Base-by-base conservation (phyloP, 23 tunicate genomes). In the Oikopleura dioica region DNA sequence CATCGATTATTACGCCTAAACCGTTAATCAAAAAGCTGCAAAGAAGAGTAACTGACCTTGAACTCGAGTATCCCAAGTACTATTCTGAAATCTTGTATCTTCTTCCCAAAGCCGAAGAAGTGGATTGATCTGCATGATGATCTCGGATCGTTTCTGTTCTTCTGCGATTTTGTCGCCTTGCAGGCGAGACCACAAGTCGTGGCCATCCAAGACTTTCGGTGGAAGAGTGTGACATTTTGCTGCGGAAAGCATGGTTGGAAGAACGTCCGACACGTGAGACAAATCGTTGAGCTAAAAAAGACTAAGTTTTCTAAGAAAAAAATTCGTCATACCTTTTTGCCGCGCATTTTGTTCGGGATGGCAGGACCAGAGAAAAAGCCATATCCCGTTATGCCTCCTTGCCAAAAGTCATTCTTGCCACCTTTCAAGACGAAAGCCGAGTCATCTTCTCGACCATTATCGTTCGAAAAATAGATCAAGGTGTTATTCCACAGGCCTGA, bases 401-500 rank as follows among this genome's bases (percentile, higher is more conserved):
- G 55, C 55, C 55, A 44, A 16, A 44, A 44, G 16, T 44, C 55
- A 16, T 44, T 44, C 16, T 44, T 44, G 55, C 55, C 55, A 44
- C 9, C 16, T 44, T 44, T 44, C 55, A 44, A 44, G 16, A 44
- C 16, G 55, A 9, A 44, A 44, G 16, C 55, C 55, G 9, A 9
- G 16, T 16, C 16, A 16, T 16, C 55, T 44, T 44, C 55, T 44
- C 55, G 55, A 9, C 55, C 55, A 44, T 44, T 44, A 44, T 44
- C 55, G 16, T 44, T 44, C 16, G 55, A 44, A 16, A 44, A 44
- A 44, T 5, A 44, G 16, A 81, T 78, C 1, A 91, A 28, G 1
- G 97, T 91, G 58, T 91, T 76, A 33, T 91, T 79, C 84, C 82
- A 87, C 87, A 91, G 82, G 50, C 78, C 78, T 26, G 72, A 69